phyloP scores from a whole-genome alignment of 2,888 invertebrate species.

The Yponomeuta malinellus region DNA sequence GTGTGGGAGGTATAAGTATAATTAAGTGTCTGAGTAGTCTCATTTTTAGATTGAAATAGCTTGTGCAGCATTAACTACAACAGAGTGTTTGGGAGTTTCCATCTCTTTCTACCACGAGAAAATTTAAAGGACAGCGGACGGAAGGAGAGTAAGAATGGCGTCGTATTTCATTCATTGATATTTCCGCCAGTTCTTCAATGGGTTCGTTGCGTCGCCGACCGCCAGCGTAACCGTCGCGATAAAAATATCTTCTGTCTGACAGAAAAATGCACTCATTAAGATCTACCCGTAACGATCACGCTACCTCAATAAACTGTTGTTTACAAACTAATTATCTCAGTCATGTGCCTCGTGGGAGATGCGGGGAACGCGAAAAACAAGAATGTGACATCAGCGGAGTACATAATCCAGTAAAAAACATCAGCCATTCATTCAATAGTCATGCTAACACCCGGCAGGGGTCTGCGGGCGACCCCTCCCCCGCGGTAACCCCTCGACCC shows the following conservation, averaged over 20 bases:
- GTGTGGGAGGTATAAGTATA: slow-evolving; percentile 14
- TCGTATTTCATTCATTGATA: slow-evolving; percentile 58
- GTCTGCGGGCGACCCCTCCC: slow-evolving; percentile 21
- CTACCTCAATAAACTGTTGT: neutral
- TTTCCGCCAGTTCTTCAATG: slow-evolving; percentile 38
- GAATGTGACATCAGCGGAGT: slow-evolving; percentile 11
- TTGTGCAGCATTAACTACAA: neutral
- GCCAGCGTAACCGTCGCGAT: slow-evolving; percentile 9
- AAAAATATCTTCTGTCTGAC: slow-evolving; percentile 5
- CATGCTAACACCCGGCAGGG: slow-evolving; percentile 22
- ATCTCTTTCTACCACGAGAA: slow-evolving; percentile 2
- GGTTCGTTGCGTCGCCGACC: neutral
- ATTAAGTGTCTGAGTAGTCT: neutral
- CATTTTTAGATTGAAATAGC: neutral
- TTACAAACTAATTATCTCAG: neutral
- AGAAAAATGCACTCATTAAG: slow-evolving; percentile 10
- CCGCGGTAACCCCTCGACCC: slow-evolving; percentile 8
- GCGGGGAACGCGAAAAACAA: neutral
- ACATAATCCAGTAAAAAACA: slow-evolving; percentile 27
- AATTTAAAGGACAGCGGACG: slow-evolving; percentile 32
- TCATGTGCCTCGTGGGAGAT: slow-evolving; percentile 5
- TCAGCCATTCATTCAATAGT: slow-evolving; percentile 29
- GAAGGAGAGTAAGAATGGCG: slow-evolving; percentile 56
- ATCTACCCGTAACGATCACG: neutral
- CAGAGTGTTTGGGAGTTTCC: neutral